A percentile compares a stretch with the other conserved stretches of the same genome.
phyloP scores from a whole-genome alignment of 2,113 vertebrate genomes.

The Poeciliopsis turrubarensis region DNA sequence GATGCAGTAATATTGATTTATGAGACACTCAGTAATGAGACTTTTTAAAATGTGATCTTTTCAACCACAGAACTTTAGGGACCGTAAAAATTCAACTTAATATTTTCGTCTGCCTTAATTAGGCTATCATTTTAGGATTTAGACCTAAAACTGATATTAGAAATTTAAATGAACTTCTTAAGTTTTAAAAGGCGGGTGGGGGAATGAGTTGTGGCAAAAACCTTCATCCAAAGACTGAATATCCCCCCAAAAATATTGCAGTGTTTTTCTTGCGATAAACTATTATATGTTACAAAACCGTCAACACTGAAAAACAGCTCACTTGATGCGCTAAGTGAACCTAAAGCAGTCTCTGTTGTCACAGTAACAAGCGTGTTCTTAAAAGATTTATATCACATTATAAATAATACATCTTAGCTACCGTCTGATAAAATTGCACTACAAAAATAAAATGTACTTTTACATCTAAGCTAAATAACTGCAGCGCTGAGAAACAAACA shows the following conservation, averaged over 20 bases:
- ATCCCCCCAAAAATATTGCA: not conserved
- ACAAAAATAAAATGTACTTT: not conserved
- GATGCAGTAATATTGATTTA: slow-evolving; percentile 26
- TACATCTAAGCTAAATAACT: not conserved
- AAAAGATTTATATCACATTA: slow-evolving; percentile 19
- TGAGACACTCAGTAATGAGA: not conserved
- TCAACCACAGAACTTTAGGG: slow-evolving; percentile 4
- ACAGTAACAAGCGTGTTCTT: slow-evolving; percentile 28
- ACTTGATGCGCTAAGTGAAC: slow-evolving; percentile 34
- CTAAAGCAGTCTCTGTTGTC: slow-evolving; percentile 21
- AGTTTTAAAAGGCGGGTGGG: not conserved
- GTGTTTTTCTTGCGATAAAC: not conserved
- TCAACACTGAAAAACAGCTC: slow-evolving; percentile 23
- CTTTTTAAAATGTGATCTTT: not conserved
- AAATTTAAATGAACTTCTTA: not conserved
- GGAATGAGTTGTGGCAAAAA: not conserved
- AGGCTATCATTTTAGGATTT: not conserved
- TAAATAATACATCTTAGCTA: slow-evolving; percentile 13
- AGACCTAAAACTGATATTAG: not conserved
- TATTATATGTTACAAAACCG: not conserved
- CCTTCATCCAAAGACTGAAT: not conserved
- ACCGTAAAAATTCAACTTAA: slow-evolving; percentile 6
- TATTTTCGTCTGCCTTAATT: not conserved
- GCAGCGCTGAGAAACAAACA: not conserved
- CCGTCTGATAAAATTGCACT: not conserved